Evolutionary conservation across 2,797 vertebrate species (phyloP).

Genomic region (Periparus ater): DNA sequence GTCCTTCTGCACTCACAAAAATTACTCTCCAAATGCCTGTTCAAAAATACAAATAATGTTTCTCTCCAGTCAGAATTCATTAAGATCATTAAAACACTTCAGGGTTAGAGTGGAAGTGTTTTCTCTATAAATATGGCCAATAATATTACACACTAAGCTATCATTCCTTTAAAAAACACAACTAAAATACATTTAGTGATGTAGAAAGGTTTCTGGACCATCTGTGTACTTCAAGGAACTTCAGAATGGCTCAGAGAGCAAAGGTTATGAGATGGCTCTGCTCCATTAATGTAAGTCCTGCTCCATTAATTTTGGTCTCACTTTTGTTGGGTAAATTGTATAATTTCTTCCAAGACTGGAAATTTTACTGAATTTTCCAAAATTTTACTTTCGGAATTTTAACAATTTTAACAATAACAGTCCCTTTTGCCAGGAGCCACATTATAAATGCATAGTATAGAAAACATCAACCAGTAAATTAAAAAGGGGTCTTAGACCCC

Average conservation of each 20-base stretch:
- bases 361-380: too few species aligned
- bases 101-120: not conserved
- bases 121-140: not conserved
- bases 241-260: not conserved
- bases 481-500: not conserved
- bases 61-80: not conserved
- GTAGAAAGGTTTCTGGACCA: not conserved
- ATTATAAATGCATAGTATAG: not conserved
- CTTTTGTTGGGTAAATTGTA: not conserved
- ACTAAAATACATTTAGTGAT: not conserved
- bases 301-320: not conserved
- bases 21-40: not conserved
- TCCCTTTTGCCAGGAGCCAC: not conserved
- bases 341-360: not conserved
- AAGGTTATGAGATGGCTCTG: not conserved
- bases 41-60: not conserved
- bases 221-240: not conserved
- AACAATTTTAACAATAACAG: not conserved
- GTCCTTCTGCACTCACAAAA: not conserved
- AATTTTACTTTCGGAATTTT: not conserved
- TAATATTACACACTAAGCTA: not conserved
- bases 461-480: not conserved
- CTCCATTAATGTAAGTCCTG: not conserved
- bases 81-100: not conserved
- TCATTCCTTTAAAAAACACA: not conserved